Evolutionary conservation across 2,888 invertebrate species (phyloP).

Genomic region (Limnephilus marmoratus): DNA sequence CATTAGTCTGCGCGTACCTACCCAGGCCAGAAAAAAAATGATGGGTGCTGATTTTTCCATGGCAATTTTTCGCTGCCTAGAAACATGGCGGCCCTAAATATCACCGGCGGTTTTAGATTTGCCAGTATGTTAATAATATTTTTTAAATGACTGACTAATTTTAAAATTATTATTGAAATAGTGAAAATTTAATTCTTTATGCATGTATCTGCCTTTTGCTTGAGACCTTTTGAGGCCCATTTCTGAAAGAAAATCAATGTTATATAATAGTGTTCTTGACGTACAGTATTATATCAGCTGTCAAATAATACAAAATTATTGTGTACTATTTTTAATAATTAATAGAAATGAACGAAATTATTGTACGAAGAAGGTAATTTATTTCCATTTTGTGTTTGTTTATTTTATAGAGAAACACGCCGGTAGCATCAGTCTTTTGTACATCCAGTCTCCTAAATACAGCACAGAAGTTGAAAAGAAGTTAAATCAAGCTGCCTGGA

Average conservation of each 20-base stretch:
- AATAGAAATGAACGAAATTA: slow-evolving; percentile 16
- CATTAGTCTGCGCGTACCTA: too few relatives aligned
- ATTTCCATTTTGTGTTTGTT: background rate
- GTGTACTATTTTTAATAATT: slow-evolving; percentile 34
- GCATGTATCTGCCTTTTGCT: background rate
- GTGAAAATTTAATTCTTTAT: slow-evolving; percentile 3
- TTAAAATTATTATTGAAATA: background rate
- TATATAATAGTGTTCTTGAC: slow-evolving; percentile 59
- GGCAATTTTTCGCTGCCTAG: slow-evolving; percentile 10
- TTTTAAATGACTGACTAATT: background rate
- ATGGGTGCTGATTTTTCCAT: slow-evolving; percentile 20
- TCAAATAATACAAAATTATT: slow-evolving; percentile 47
- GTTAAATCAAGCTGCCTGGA: slow-evolving; percentile 82
- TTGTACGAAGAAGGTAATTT: background rate
- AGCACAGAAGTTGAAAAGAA: slow-evolving; percentile 73
- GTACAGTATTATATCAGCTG: slow-evolving; percentile 50
- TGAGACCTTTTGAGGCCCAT: background rate
- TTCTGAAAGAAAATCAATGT: slow-evolving; percentile 32
- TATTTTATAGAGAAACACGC: slow-evolving; percentile 69
- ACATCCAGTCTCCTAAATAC: slow-evolving; percentile 75
- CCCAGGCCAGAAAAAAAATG: background rate
- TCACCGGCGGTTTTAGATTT: slow-evolving; percentile 57
- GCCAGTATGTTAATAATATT: slow-evolving; percentile 55
- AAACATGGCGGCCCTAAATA: slow-evolving; percentile 59
- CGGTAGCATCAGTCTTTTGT: slow-evolving; percentile 73